Evolutionary conservation across 2,113 vertebrate genomes (phyloP), one percentile per base, ranked within the genome.

Genomic region (Brachyistius frenatus): DNA sequence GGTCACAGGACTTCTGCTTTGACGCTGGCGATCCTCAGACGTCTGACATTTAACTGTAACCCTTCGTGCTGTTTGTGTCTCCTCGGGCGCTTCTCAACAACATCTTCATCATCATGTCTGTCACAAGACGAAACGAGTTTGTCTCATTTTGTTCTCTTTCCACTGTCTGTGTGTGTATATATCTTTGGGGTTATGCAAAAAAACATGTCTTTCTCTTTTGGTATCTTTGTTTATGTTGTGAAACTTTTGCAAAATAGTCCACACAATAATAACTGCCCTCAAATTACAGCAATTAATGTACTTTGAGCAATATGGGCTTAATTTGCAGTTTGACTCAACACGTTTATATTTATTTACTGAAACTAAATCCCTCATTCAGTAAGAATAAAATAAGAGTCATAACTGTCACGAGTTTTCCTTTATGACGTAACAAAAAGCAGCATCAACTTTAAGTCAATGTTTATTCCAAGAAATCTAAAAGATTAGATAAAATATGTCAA

Each of bases 21-120:
- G 30, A 63, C 35, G 35, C 50, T 41, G 33, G 23, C 23, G 23
- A 23, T 1, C 23, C 44, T 36, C 67, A 60, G 14, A 50, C 80
- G 53, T 37, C 32, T 78, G 79, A 80, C 64, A 55, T 75, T 66
- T 54, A 68, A 57, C 64, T 71, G 76, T 73, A 60, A 76, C 32
- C 11, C 1, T 46, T 4, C 50, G 31, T 41, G 39, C 9, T 55
- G 41, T 77, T 53, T 65, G 13, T 3, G 33, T 54, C 36, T 68
- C 7, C n/a, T 32, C 76, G 41, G 64, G 41, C 23, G 31, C 31
- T 36, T 56, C 54, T 70, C 62, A 81, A 68, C 67, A 67, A 32
- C 65, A 61, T 31, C 31, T 56, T 56, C 13, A 52, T 5, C 63
- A 73, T 73, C 33, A 66, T 74, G 50, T 64, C 50, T 37, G 35